Conservation (phyloP, 2,113 vertebrate genomes). For the Mirounga angustirostris region DNA sequence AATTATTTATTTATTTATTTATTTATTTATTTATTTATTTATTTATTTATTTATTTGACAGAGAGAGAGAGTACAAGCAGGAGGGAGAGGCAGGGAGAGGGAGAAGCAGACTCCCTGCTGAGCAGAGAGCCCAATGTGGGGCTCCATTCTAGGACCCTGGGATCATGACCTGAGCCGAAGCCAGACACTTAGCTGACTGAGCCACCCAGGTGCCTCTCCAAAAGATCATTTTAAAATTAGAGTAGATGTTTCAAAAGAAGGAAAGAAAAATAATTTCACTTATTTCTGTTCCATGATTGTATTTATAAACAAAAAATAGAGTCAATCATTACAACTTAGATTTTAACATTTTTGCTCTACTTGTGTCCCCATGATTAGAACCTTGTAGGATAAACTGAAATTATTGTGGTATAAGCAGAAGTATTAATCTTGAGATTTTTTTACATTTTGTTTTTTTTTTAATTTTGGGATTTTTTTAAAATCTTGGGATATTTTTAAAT, state of each 20-base stretch:
- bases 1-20: too few relatives aligned
- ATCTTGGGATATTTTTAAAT: not conserved
- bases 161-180: too few relatives aligned
- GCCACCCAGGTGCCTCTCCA: too few relatives aligned
- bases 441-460: not conserved
- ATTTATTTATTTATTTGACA: too few relatives aligned
- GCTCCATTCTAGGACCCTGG: too few relatives aligned
- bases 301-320: conserved; percentile 13
- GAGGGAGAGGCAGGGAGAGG: too few relatives aligned
- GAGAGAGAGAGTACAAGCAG: too few relatives aligned
- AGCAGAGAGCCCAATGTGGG: too few relatives aligned
- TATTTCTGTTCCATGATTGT: not conserved
- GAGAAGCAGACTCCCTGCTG: too few relatives aligned
- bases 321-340: not conserved
- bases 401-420: not conserved
- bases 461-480: not conserved
- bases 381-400: not conserved
- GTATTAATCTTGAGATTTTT: not conserved
- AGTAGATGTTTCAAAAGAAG: not conserved
- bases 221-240: not conserved
- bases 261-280: not conserved
- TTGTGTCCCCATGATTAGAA: not conserved
- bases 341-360: not conserved
- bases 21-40: too few relatives aligned
- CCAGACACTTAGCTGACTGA: too few relatives aligned